Evolutionary conservation across 2,113 vertebrate species (phyloP), one percentile per base, ranked within the genome.

Genomic region (Oncorhynchus mykiss): DNA sequence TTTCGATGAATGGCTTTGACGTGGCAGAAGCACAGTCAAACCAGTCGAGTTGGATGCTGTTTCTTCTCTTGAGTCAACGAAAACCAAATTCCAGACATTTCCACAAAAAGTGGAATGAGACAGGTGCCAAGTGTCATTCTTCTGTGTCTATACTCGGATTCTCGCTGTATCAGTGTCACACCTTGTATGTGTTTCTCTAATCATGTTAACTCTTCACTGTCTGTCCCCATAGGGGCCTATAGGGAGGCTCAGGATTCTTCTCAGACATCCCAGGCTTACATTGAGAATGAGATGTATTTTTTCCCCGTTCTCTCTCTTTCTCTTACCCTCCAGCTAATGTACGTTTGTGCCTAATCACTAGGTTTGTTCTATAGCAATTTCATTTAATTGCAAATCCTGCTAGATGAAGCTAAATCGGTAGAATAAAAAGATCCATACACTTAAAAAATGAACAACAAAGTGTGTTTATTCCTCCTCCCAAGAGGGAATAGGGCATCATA

Each of bases 321-420:
- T 76, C 77, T 85, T 48, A 62, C 84, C 90, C 83, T 78, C 57
- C 67, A 76, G 88, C 84, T 85, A 87, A 89, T 87, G 87, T 82
- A 87, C 80, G 78, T 78, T 88, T 88, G 75, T 76, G 80, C 85
- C 86, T 85, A 90, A 91, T 91, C 88, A 90, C 85, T 90, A 79
- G 79, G 59, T 60, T n/a, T 67, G 49, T 80, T 80, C 83, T 69
- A 76, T 48, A 78, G 80, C 84, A 79, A 90, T 90, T 88, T 88
- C 75, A 73, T 85, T 78, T 88, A 90, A 92, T 90, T 90, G 88
- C 89, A 91, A 83, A 85, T 86, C 87, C 84, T 86, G 75, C 13
- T 81, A 85, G 84, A 88, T 82, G 78, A 89, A 91, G 86, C 84
- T 14, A 4, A 71, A 84, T 87, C 80, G 87, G 90, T 89, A 45